Evolutionary conservation across 2,113 vertebrate species (phyloP), one percentile per base, ranked within the genome.

Genomic region (Todiramphus saurophagus): DNA sequence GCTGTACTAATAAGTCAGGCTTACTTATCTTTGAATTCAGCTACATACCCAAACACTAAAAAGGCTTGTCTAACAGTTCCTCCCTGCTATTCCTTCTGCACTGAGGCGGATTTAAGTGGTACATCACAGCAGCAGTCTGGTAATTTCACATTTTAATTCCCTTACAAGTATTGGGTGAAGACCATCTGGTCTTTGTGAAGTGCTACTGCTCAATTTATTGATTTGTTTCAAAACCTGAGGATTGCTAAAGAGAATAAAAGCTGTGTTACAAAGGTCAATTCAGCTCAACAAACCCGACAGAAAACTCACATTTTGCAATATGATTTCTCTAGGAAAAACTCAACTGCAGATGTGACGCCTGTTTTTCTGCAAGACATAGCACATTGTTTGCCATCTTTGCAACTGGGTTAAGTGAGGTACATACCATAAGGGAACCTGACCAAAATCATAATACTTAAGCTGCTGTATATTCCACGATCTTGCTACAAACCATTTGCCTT

Each of bases 91-190:
- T 91, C 66, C 67, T 70, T 7, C 83, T 70, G 87, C 81, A 50
- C 56, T 6, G 35, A 89, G 73, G 83, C 77, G 83, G 9, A 85
- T 76, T 83, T 75, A 35, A 95, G 82, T 60, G 62, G 20, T 43
- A 53, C n/a, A 87, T 62, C 84, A 56, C 60, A 94, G 94, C 94
- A 96, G 82, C 70, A 87, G 59, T 4, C 59, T 83, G 75, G 31
- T 77, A 85, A 90, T 95, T 86, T 58, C 94, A 92, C 72, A 55
- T 93, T 90, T 93, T 53, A 44, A 88, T 92, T 90, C 93, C 75
- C 31, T 74, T 19, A 6, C n/a, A 88, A 90, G 55, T 4, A 30
- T 0, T 77, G 79, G 72, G 80, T 80, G 95, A 90, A 74, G 59
- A 76, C 83, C 92, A 96, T 93, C 92, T 94, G 92, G 30, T 88